Percentiles rank a stretch among this genome's conserved stretches.
These are phyloP conservation scores for Pantherophis vulpinus DNA, from an alignment of 2,797 vertebrate genomes.

Conservation along the genomic window DNA sequence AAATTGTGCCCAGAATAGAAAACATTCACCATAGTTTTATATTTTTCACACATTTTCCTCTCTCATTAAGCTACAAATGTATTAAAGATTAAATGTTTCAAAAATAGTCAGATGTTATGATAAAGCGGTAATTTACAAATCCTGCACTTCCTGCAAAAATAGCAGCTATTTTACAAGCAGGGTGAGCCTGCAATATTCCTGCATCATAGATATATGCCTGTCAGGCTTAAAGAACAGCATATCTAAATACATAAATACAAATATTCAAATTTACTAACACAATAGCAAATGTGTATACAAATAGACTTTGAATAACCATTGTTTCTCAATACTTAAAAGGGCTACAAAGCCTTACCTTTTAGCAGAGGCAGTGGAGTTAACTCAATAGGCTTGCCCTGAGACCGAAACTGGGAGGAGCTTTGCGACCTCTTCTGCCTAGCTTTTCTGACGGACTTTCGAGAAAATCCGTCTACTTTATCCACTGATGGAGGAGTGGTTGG, in stretches of 20 bases:
- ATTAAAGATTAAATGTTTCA: not conserved
- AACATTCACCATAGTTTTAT: not conserved
- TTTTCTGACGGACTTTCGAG: conserved; percentile 99
- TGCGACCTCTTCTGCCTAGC: conserved; percentile 99
- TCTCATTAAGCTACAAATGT: not conserved
- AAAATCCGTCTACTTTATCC: conserved; percentile 99
- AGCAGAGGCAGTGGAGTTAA: conserved; percentile 96
- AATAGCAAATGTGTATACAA: not conserved
- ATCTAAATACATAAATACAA: conserved; percentile 37
- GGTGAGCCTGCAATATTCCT: not conserved
- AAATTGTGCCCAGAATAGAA: not conserved
- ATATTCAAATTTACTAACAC: conserved; percentile 1
- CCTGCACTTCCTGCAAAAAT: not conserved
- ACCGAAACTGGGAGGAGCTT: conserved; percentile 98
- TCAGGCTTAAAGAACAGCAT: conserved; percentile 31
- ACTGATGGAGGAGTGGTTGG: conserved; percentile 98
- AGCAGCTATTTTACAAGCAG: not conserved
- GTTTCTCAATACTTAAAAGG: conserved; percentile 24
- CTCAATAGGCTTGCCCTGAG: conserved; percentile 99
- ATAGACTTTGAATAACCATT: not conserved
- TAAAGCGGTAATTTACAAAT: not conserved
- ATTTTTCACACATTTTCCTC: not conserved
- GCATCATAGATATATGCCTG: conserved; percentile 30
- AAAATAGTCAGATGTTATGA: not conserved
- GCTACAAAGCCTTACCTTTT: conserved; percentile 85